Evolutionary conservation across 2,797 vertebrate species (phyloP).

Genomic region (Coilia nasus): DNA sequence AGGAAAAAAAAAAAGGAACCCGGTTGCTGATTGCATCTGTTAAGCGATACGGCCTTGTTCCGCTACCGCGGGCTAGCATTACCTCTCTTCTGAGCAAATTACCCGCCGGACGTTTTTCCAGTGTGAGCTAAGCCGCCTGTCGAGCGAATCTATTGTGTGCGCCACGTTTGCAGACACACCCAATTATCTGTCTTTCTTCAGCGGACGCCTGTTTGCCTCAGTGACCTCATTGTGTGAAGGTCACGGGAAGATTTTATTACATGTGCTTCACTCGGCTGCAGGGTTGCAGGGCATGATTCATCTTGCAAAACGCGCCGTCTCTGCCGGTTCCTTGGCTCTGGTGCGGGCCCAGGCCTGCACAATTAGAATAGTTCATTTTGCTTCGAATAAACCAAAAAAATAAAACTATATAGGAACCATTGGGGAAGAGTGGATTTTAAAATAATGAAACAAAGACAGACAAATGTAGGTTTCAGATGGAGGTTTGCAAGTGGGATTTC

Average conservation of each 20-base stretch:
- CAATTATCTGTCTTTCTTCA: constrained; percentile 22
- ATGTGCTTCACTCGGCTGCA: neutral
- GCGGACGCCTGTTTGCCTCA: constrained; percentile 3
- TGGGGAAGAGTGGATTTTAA: neutral
- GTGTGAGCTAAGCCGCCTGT: constrained; percentile 14
- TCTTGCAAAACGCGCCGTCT: neutral
- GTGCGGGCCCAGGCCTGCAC: neutral
- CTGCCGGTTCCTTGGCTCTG: neutral
- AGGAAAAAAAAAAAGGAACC: neutral
- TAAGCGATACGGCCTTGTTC: neutral
- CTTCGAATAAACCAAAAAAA: neutral
- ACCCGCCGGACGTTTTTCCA: neutral
- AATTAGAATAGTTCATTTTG: neutral
- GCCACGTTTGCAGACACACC: neutral
- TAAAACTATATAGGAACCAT: neutral
- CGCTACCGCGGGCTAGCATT: neutral
- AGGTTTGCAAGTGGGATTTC: neutral
- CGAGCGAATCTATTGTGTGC: neutral
- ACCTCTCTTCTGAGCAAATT: constrained; percentile 2
- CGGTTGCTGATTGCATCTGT: neutral
- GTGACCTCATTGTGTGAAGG: constrained; percentile 23
- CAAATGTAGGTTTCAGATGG: neutral
- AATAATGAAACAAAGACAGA: neutral
- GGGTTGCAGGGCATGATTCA: constrained; percentile 14
- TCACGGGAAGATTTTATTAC: constrained; percentile 21